Percentiles rank a stretch among this genome's conserved stretches.
These are phyloP conservation scores for Spodoptera littoralis DNA, from an alignment of 2,888 invertebrate species.

Conservation along the genomic window DNA sequence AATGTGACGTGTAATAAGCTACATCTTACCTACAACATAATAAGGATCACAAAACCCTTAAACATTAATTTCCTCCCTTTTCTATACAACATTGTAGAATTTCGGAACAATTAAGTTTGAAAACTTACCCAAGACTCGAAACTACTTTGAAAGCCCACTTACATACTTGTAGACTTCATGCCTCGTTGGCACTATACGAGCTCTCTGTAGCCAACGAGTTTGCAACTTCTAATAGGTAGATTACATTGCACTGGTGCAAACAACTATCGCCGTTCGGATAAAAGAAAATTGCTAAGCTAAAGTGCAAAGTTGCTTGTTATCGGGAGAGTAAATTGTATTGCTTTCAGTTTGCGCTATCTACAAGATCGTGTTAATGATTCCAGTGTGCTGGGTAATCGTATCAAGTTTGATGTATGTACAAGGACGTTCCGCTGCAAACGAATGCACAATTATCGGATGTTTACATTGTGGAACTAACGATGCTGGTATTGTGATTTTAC, in stretches of 20 bases:
- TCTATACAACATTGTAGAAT: too few relatives aligned
- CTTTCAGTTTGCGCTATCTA: constrained; percentile 13
- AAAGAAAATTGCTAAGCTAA: constrained; percentile 23
- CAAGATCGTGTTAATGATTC: constrained; percentile 16
- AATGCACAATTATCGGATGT: constrained; percentile 8
- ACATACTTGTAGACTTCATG: constrained; percentile 15
- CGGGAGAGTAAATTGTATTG: constrained; percentile 14
- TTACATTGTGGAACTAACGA: neutral
- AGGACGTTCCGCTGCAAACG: neutral
- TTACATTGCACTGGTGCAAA: constrained; percentile 38
- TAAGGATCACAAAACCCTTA: too few relatives aligned
- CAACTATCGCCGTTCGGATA: constrained; percentile 11
- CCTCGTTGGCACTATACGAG: constrained; percentile 16
- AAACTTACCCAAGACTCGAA: too few relatives aligned
- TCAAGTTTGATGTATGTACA: constrained; percentile 9
- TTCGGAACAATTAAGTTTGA: too few relatives aligned
- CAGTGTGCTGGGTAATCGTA: constrained; percentile 3
- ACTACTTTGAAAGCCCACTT: neutral
- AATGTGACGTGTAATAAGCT: too few relatives aligned
- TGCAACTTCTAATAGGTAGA: constrained; percentile 22
- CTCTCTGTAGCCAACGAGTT: constrained; percentile 9
- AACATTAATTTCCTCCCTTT: too few relatives aligned
- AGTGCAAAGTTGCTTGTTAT: constrained; percentile 28
- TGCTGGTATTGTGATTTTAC: too few relatives aligned
- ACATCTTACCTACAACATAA: too few relatives aligned